Percentiles rank a stretch among this genome's conserved stretches.
Conservation (phyloP, 2,113 vertebrate genomes). For the Lampris incognitus region DNA sequence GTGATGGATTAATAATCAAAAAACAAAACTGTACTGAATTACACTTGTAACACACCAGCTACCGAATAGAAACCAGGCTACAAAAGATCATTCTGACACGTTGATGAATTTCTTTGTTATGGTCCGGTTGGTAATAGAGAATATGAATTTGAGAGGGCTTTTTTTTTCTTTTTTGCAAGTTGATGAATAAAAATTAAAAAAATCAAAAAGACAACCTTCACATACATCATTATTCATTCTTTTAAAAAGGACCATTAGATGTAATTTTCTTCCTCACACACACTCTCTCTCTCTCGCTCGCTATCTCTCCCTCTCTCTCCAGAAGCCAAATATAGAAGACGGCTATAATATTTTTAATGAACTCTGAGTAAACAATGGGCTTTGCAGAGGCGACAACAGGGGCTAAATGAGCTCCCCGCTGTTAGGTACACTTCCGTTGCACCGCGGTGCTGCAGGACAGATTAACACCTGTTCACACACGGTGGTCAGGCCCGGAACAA, state of each 20-base stretch:
- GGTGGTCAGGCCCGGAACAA: slow-evolving; percentile 7
- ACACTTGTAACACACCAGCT: too few species aligned
- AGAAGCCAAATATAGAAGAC: slow-evolving; percentile 26
- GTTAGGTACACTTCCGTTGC: slow-evolving; percentile 25
- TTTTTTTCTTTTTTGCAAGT: background rate
- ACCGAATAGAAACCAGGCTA: too few species aligned
- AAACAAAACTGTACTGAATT: background rate
- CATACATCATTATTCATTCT: background rate
- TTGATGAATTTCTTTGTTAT: too few species aligned
- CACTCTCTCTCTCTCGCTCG: too few species aligned
- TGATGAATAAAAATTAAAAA: background rate
- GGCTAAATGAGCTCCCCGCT: slow-evolving; percentile 27
- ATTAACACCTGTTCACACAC: slow-evolving; percentile 53
- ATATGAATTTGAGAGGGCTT: too few species aligned
- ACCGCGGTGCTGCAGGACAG: slow-evolving; percentile 24
- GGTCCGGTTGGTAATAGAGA: too few species aligned
- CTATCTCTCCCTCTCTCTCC: background rate
- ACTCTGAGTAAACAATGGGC: slow-evolving; percentile 50
- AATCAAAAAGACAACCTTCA: slow-evolving; percentile 8
- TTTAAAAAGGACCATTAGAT: background rate
- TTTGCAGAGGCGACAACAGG: background rate
- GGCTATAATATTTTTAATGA: slow-evolving; percentile 56
- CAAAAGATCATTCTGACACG: too few species aligned
- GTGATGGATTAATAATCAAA: too few species aligned
- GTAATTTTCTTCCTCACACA: too few species aligned